Evolutionary conservation across 2,113 vertebrate genomes (phyloP).

Genomic region (Smithornis capensis): DNA sequence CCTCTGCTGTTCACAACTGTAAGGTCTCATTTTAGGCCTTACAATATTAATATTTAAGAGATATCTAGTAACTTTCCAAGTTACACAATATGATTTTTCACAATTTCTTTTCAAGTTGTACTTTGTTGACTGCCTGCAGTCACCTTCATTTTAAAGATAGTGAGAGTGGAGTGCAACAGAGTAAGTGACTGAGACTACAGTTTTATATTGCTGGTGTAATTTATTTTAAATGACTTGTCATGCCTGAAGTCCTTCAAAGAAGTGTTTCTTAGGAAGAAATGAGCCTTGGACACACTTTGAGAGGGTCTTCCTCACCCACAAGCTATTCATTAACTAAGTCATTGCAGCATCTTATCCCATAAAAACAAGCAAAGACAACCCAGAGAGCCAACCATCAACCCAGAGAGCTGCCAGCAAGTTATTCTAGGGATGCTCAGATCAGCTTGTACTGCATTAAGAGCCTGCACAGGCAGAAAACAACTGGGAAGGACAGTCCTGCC

Average conservation of each 20-base stretch:
- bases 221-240: not conserved
- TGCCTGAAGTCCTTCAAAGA: not conserved
- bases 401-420: not conserved
- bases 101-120: not conserved
- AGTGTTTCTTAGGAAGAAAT: not conserved
- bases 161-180: not conserved
- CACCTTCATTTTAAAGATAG: not conserved
- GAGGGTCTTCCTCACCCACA: not conserved
- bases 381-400: not conserved
- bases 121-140: not conserved
- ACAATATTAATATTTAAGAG: not conserved
- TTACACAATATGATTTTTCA: not conserved
- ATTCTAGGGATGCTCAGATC: not conserved
- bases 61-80: not conserved
- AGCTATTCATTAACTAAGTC: not conserved
- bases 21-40: not conserved
- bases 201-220: not conserved
- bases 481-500: not conserved
- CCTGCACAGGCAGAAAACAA: not conserved
- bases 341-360: not conserved
- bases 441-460: not conserved
- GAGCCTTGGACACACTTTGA: not conserved
- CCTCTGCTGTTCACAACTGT: not conserved
- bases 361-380: constrained; percentile 17
- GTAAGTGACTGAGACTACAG: not conserved